Evolutionary conservation across 2,888 invertebrate genomes (phyloP), one percentile per base, ranked within the genome.

Genomic region (Geophilus truncorum): DNA sequence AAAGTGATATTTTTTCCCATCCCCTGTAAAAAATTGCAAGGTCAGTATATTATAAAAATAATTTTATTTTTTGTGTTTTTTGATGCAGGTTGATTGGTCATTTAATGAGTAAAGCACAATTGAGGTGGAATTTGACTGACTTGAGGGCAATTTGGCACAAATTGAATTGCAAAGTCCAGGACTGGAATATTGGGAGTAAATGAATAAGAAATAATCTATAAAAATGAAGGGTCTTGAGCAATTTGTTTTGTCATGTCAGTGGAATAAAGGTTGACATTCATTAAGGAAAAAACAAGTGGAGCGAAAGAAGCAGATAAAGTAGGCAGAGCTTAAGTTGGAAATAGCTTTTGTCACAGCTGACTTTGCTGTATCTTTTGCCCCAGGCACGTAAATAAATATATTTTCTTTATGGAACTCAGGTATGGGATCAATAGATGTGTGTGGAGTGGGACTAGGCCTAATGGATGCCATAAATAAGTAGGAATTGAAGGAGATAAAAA

Each of bases 321-420:
- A 62, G 62, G 62, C 62, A 62, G 62, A 62, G 62, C 62, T 62
- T 62, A 62, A 62, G 25, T 62, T 62, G 62, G 62, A 62, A 62
- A 62, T 62, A 62, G 62, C 62, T 62, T 62, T 62, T 62, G 62
- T 62, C 62, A 62, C 62, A 62, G 62, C 62, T 62, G 62, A 62
- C 25, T 62, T 62, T 62, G 62, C 62, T 62, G 62, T 62, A 62
- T 62, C 62, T 62, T 62, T 62, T 62, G 62, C 62, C 9, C 12
- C 25, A 62, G 62, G 62, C 62, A 62, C 62, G 62, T 62, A 62
- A 62, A 62, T 62, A 62, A 62, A 62, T 62, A 62, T 62, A 62
- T 62, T 62, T 62, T 62, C 62, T 62, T 62, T 62, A 62, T 62
- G 25, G 62, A 62, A 62, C 62, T 25, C 62, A 62, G 62, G 62